Base-by-base conservation (phyloP, 2,797 vertebrate species). In the Enteromius thamalakanensis region DNA sequence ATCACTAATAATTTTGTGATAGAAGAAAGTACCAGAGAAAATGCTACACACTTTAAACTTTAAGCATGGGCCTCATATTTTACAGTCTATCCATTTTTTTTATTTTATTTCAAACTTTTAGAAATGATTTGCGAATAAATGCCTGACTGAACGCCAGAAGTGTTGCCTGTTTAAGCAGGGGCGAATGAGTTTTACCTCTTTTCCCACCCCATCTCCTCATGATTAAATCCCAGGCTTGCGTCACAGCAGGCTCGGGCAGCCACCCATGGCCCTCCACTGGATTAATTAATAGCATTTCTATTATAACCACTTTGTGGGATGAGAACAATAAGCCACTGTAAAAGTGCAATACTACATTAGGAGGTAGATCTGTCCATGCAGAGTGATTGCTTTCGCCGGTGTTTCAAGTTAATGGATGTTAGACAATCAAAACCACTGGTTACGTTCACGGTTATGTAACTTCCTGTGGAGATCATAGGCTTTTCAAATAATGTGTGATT, bases 281-380 rank as follows among this genome's bases (percentile, higher is more conserved):
- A 84, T 83, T 87, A 83, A 87, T 85, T 87, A 85, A 83, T 80
- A 74, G n/a, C 51, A 74, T 70, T 82, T 87, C 62, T 85, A 82
- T 85, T 85, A 85, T 58, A 80, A 87, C 75, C 65, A 83, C 80
- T 83, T 85, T 70, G 76, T 76, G 69, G 49, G 70, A 87, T 58
- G 53, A 51, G 76, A 82, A 83, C 80, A 83, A 69, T 76, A 80
- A 80, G 45, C 80, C 78, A 51, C 70, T 70, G 71, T 60, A 55
- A 58, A 49, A 82, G n/a, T 51, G 42, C 76, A 80, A 70, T 49
- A 79, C 32, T 26, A 82, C 81, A 77, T 4, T 47, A 3, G 2
- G 76, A 64, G 19, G 75, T 65, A 64, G 47, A 77, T 71, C 23
- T 12, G 34, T 51, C 11, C 7, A 4, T 75, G 45, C 29, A 65